Evolutionary conservation across 2,888 invertebrate genomes (phyloP).

Genomic region (Tinea pellionella): DNA sequence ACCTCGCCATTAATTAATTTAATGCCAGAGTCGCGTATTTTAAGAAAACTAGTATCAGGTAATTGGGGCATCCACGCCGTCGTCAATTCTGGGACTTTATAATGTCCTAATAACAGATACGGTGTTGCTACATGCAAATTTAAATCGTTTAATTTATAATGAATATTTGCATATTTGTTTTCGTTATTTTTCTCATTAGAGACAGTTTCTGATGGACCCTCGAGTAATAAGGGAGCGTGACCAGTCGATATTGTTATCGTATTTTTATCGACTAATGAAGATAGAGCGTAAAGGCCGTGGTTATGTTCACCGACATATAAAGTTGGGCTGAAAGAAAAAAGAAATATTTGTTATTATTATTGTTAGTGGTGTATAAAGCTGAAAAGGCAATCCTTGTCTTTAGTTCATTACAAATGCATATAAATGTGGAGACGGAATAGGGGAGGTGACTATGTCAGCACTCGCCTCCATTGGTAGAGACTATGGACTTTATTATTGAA

Average conservation of each 20-base stretch:
- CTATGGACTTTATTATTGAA: too few relatives aligned
- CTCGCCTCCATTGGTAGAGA: too few relatives aligned
- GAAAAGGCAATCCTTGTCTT: too few relatives aligned
- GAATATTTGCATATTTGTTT: conserved; percentile 61
- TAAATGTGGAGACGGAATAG: too few relatives aligned
- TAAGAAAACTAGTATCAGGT: conserved; percentile 43
- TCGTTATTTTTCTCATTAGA: conserved; percentile 35
- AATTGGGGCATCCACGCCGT: conserved; percentile 49
- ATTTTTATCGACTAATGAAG: conserved; percentile 91
- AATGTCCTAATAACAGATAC: conserved; percentile 73
- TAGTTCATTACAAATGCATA: too few relatives aligned
- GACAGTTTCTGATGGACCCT: conserved; percentile 70
- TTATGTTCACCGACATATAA: conserved; percentile 90
- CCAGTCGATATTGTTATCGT: conserved; percentile 84
- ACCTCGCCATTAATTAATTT: conserved; percentile 55
- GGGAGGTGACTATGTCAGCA: too few relatives aligned
- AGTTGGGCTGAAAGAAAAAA: conserved; percentile 76
- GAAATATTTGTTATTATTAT: too few relatives aligned
- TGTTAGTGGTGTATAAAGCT: too few relatives aligned
- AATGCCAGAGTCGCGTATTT: conserved; percentile 28
- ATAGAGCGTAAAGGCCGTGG: conserved; percentile 91
- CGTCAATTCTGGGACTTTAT: conserved; percentile 74
- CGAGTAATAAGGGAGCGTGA: conserved; percentile 77
- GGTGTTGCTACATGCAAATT: conserved; percentile 54
- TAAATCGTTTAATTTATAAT: conserved; percentile 52